Base-by-base conservation (phyloP, 2,888 invertebrate species). In the Lathronympha strigana region DNA sequence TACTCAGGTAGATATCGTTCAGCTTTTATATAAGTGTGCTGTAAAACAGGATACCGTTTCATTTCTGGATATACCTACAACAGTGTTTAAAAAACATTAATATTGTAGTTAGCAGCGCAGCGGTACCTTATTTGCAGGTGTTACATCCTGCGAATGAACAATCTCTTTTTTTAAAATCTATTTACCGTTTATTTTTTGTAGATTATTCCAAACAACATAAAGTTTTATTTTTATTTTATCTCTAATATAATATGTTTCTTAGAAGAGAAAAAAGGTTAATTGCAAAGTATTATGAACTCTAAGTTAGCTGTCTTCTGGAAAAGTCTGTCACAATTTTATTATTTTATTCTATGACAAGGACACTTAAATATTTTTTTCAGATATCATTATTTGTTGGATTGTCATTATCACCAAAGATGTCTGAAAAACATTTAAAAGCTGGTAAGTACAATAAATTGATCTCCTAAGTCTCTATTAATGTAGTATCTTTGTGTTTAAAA, bases 341-440 rank as follows among this genome's bases (percentile, higher is more conserved):
- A 17, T 45, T 40, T 31, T 40, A 23, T 40, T 23, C 38, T 54
- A 40, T 40, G 54, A 40, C 23, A 23, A 50, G 31, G 4, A 5
- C 17, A 13, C 31, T 15, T 11, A 53, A 53, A 53, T 43, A 36
- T 53, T 54, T 36, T 40, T 66, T 54, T 36, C 47, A 60, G 38
- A 8, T 53, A 15, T 53, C 23, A 40, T n/a, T 53, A 4, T 53
- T 53, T 4, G 23, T 23, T 38, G 53, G 53, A 23, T 53, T 36
- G n/a, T 36, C 53, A 15, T 15, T 36, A 38, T 40, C 40, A 40
- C 25, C 54, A 47, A 60, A 60, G 19, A 88, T 90, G 90, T 88
- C 88, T 62, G 90, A 90, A 68, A 90, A 90, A 72, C 90, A 90
- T 83, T 84, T 91, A 72, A 78, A 89, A 80, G 80, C 88, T 70